Conservation (phyloP, 2,113 vertebrate species). For the Phainopepla nitens region DNA sequence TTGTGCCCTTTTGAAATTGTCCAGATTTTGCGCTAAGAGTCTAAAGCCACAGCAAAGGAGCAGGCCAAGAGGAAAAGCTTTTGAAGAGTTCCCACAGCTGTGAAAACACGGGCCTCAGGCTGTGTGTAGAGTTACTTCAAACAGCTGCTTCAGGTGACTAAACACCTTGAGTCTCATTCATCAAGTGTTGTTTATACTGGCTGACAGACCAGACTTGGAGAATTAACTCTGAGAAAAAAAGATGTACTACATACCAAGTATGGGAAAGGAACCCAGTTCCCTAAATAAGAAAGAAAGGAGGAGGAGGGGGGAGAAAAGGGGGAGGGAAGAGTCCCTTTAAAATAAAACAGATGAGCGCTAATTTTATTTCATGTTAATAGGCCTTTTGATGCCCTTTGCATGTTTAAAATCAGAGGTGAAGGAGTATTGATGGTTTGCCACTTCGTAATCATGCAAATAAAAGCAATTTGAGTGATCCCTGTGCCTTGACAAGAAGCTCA, state of each 20-base stretch:
- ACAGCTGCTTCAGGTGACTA: constrained; percentile 93
- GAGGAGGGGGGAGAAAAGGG: not conserved
- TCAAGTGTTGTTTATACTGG: constrained; percentile 90
- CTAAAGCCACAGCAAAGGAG: constrained; percentile 78
- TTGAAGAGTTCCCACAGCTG: constrained; percentile 89
- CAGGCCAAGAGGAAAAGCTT: constrained; percentile 79
- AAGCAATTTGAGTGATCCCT: constrained; percentile 13
- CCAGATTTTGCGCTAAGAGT: constrained; percentile 77
- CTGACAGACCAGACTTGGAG: constrained; percentile 81
- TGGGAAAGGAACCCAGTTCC: constrained; percentile 72
- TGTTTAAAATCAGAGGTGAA: constrained; percentile 19
- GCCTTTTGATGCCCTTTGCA: constrained; percentile 3
- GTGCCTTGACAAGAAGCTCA: not conserved
- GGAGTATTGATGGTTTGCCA: not conserved
- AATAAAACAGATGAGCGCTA: constrained; percentile 44
- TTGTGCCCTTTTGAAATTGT: constrained; percentile 80
- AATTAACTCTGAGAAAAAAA: constrained; percentile 82
- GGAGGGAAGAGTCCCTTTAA: constrained; percentile 36
- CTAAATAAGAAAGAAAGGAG: constrained; percentile 10
- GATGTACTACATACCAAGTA: constrained; percentile 77
- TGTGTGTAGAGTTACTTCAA: constrained; percentile 82
- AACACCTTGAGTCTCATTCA: constrained; percentile 94
- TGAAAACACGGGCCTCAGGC: constrained; percentile 85
- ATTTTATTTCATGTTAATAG: constrained; percentile 59
- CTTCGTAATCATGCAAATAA: not conserved